Evolutionary conservation across 2,113 vertebrate species (phyloP), one percentile per base, ranked within the genome.

Genomic region (Lophotis ruficrista): DNA sequence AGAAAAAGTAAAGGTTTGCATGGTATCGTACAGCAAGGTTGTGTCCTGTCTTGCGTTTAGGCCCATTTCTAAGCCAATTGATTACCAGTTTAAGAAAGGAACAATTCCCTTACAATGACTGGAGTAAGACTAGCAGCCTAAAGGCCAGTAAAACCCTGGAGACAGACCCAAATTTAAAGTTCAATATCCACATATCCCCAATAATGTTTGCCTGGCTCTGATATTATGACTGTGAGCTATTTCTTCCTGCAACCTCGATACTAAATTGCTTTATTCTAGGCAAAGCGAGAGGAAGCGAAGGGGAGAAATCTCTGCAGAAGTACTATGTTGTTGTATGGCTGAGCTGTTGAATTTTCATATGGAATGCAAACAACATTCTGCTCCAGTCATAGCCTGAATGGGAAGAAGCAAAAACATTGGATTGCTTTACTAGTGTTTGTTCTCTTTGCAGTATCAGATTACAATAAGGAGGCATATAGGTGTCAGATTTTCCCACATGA

Each of bases 281-380:
- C 12, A 14, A 84, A 64, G 27, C 31, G 43, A 56, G 23, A 35
- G 13, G 56, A 78, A 58, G 6, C 24, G 37, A 64, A 84, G 35
- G 10, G 6, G 5, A 38, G 35, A 70, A 62, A 14, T 21, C 72
- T 94, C 77, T 91, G 91, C 65, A 80, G 71, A 94, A 51, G 33
- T 56, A 28, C 14, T 94, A 41, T 76, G 56, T 84, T 83, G 28
- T 19, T 95, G 25, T 83, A 66, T 86, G 77, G 41, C 62, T 92
- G 90, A 86, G 87, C 75, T 94, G 70, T 80, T 93, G 78, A 78
- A 94, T 94, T 92, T 88, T 97, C 62, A 21, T 48, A 61, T 25
- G 15, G 54, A 80, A 68, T 92, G 47, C 64, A 95, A 94, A 88
- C 11, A 54, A 24, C 16, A 4, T 58, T 94, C 5, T 12, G 35